Percentiles rank a stretch among this genome's conserved stretches.
These are phyloP conservation scores for Yponomeuta cagnagella DNA, from an alignment of 2,888 invertebrate species.

Conservation along the genomic window DNA sequence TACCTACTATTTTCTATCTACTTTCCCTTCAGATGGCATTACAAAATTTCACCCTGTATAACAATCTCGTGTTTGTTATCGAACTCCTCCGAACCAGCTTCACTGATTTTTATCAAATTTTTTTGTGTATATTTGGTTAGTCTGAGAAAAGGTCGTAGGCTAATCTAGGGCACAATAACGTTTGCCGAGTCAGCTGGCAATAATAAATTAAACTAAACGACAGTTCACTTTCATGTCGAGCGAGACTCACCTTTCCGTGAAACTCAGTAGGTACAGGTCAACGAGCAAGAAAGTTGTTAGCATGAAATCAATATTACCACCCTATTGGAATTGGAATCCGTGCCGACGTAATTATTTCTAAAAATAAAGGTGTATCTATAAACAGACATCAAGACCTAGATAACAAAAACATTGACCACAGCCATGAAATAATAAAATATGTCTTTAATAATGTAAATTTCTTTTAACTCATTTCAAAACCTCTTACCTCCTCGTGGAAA, in stretches of 20 bases:
- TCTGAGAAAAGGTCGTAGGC: too few relatives aligned
- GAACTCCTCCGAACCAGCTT: too few relatives aligned
- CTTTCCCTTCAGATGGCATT: too few relatives aligned
- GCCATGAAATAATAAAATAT: background rate
- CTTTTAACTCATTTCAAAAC: background rate
- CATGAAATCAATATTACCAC: background rate
- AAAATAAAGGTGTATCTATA: background rate
- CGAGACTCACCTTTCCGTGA: constrained; percentile 7
- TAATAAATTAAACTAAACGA: background rate
- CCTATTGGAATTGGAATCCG: background rate
- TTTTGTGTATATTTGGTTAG: too few relatives aligned
- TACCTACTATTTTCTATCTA: too few relatives aligned
- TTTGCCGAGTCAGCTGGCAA: background rate
- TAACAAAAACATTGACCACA: background rate
- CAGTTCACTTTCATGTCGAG: constrained; percentile 5
- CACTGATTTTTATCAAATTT: too few relatives aligned
- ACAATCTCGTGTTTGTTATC: too few relatives aligned
- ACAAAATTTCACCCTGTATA: too few relatives aligned
- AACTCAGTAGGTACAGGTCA: constrained; percentile 1
- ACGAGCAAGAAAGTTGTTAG: constrained; percentile 10
- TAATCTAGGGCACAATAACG: too few relatives aligned
- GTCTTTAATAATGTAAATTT: background rate
- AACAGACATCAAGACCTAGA: background rate
- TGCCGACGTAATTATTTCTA: background rate
- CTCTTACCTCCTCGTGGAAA: background rate